A percentile compares a stretch with the other conserved stretches of the same genome.
Conservation (phyloP, 2,888 invertebrate genomes). For the Brachynemurus nebulosus region DNA sequence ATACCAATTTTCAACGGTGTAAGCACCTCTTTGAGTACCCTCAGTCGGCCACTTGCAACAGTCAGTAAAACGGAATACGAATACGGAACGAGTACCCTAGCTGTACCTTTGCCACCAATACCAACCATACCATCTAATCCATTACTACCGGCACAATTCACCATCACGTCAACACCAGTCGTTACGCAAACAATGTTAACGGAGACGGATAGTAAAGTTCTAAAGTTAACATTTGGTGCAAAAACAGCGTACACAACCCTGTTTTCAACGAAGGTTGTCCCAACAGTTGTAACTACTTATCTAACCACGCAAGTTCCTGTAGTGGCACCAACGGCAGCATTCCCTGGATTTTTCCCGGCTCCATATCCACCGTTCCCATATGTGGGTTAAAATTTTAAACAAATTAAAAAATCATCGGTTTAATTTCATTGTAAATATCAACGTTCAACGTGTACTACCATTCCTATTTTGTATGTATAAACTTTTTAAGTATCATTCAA, state of each 20-base stretch:
- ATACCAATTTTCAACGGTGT: slow-evolving; percentile 65
- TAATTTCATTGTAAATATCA: too few relatives aligned
- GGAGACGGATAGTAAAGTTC: slow-evolving; percentile 63
- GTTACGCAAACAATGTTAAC: slow-evolving; percentile 66
- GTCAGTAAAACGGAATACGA: slow-evolving; percentile 68
- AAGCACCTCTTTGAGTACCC: slow-evolving; percentile 60
- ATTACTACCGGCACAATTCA: slow-evolving; percentile 51
- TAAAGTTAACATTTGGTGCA: slow-evolving; percentile 82
- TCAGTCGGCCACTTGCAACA: slow-evolving; percentile 65
- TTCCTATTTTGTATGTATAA: too few relatives aligned
- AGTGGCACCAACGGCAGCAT: slow-evolving; percentile 46
- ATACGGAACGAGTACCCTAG: slow-evolving; percentile 57
- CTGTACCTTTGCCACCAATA: slow-evolving; percentile 33
- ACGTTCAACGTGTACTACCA: too few relatives aligned
- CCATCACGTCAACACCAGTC: slow-evolving; percentile 66
- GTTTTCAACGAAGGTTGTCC: slow-evolving; percentile 68
- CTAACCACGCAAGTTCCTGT: slow-evolving; percentile 68
- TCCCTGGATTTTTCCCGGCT: slow-evolving; percentile 63
- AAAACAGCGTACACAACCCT: slow-evolving; percentile 79
- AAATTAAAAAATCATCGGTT: too few relatives aligned
- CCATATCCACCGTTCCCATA: slow-evolving; percentile 64
- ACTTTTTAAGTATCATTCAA: too few relatives aligned
- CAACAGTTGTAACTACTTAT: slow-evolving; percentile 70
- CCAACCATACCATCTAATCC: slow-evolving; percentile 35
- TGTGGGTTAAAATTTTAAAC: slow-evolving; percentile 57